phyloP scores from a whole-genome alignment of 2,797 vertebrate species.

The Lepilemur ruficaudatus region DNA sequence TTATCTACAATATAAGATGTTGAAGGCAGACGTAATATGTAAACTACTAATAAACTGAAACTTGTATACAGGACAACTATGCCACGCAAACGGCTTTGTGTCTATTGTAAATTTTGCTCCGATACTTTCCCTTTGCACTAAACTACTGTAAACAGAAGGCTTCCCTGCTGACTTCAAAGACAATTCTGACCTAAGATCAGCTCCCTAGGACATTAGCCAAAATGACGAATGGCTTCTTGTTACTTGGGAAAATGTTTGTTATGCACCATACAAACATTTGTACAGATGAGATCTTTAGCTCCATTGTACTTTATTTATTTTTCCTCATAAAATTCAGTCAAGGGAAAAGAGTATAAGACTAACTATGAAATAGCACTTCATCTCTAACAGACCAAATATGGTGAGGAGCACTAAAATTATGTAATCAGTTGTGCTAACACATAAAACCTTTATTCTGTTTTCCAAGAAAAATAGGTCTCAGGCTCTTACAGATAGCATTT shows the following conservation, averaged over 20 bases:
- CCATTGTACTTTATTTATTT: constrained; percentile 63
- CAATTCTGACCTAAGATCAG: constrained; percentile 26
- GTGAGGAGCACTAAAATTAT: constrained; percentile 20
- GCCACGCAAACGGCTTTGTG: background rate
- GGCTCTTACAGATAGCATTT: background rate
- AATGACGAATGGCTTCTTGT: constrained; percentile 65
- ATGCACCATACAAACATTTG: constrained; percentile 71
- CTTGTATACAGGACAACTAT: background rate
- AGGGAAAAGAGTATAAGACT: constrained; percentile 44
- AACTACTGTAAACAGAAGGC: constrained; percentile 31
- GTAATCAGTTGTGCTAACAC: constrained; percentile 48
- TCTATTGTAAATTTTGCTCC: constrained; percentile 21
- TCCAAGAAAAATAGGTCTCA: constrained; percentile 69
- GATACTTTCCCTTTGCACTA: constrained; percentile 44
- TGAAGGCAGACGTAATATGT: background rate
- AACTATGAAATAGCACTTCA: background rate
- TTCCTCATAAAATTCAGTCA: constrained; percentile 61
- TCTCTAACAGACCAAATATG: constrained; percentile 34
- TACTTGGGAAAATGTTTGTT: constrained; percentile 67
- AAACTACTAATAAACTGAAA: background rate
- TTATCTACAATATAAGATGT: background rate
- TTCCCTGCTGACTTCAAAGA: constrained; percentile 74
- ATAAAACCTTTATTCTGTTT: constrained; percentile 51
- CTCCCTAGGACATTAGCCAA: constrained; percentile 40
- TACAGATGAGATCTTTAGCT: constrained; percentile 69